phyloP scores from a whole-genome alignment of 2,797 vertebrate species.

The Ammospiza maritima region DNA sequence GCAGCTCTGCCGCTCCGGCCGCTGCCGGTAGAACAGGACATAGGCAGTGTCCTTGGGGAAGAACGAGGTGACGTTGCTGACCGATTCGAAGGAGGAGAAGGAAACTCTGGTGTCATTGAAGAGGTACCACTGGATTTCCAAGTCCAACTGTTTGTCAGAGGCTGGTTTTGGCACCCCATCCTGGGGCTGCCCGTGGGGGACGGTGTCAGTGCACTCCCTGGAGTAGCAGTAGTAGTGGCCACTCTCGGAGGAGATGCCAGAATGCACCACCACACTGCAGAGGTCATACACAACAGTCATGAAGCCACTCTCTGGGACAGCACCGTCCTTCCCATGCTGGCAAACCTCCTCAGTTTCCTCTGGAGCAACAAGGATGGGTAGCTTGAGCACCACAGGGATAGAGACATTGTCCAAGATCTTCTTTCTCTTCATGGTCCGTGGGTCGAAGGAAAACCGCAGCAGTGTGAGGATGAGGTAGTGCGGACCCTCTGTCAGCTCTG shows the following conservation, averaged over 20 bases:
- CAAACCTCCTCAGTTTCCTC: slow-evolving; percentile 35
- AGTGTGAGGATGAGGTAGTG: slow-evolving; percentile 84
- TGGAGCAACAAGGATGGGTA: slow-evolving; percentile 66
- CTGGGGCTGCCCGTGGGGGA: background rate
- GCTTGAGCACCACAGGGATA: slow-evolving; percentile 79
- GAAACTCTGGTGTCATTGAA: slow-evolving; percentile 85
- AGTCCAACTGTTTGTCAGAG: slow-evolving; percentile 61
- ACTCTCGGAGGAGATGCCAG: slow-evolving; percentile 81
- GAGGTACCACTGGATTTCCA: slow-evolving; percentile 82
- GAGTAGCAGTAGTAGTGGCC: slow-evolving; percentile 87
- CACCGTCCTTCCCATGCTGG: background rate
- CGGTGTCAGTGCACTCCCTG: slow-evolving; percentile 67
- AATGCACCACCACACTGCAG: slow-evolving; percentile 84
- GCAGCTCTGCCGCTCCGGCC: slow-evolving; percentile 1
- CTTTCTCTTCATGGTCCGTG: slow-evolving; percentile 79
- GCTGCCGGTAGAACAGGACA: slow-evolving; percentile 81
- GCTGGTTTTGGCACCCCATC: background rate
- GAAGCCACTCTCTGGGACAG: slow-evolving; percentile 3
- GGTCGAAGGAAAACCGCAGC: slow-evolving; percentile 83
- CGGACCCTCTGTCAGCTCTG: slow-evolving; percentile 79
- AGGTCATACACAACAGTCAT: slow-evolving; percentile 77
- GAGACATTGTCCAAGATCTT: slow-evolving; percentile 83
- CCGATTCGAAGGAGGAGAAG: slow-evolving; percentile 84
- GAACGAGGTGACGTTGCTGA: slow-evolving; percentile 83
- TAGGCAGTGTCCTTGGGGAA: slow-evolving; percentile 86